Conservation (phyloP, 2,113 vertebrate genomes). For the Pithys albifrons region DNA sequence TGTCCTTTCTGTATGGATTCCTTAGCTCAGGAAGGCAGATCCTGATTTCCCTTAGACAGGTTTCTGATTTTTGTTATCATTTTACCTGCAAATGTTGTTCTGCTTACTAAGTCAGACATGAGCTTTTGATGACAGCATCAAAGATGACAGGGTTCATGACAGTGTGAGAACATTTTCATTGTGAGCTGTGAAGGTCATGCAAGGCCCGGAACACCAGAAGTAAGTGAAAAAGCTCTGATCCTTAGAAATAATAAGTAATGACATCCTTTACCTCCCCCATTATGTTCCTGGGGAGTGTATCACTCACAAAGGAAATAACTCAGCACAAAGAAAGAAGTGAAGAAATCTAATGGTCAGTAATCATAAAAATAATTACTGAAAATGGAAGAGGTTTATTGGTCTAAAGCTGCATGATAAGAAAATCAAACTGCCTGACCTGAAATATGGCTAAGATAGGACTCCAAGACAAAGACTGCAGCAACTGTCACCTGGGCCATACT, state of each 20-base stretch:
- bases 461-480: neutral
- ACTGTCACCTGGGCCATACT: neutral
- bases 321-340: neutral
- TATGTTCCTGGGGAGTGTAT: neutral
- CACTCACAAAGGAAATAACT: neutral
- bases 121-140: neutral
- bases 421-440: neutral
- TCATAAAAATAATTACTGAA: neutral
- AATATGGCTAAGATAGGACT: neutral
- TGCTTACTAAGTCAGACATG: fast-evolving
- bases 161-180: neutral
- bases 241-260: neutral
- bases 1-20: neutral
- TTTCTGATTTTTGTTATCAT: neutral
- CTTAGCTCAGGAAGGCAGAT: neutral
- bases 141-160: neutral
- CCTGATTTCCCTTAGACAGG: neutral
- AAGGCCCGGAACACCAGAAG: neutral
- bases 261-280: neutral
- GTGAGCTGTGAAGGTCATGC: neutral
- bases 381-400: neutral
- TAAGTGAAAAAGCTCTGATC: neutral
- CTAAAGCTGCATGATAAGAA: neutral
- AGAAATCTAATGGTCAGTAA: neutral
- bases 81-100: neutral